phyloP scores from a whole-genome alignment of 1,140 invertebrate species.

The Drosophila bifasciata region DNA sequence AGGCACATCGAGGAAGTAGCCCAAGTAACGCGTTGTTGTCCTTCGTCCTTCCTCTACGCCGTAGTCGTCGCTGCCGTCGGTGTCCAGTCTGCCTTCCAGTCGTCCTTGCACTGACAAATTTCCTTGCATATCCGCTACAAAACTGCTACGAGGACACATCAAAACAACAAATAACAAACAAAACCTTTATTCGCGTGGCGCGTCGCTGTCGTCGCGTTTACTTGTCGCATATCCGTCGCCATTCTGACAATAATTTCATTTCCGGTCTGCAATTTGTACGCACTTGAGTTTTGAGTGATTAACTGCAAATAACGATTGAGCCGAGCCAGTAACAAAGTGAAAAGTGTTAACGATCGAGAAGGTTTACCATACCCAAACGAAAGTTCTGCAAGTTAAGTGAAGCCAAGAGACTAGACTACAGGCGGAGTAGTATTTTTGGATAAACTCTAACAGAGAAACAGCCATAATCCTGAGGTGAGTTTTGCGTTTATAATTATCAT shows the following conservation, averaged over 20 bases:
- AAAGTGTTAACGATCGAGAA: slow-evolving; percentile 21
- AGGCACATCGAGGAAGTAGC: slow-evolving; percentile 25
- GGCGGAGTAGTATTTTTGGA: slow-evolving; percentile 49
- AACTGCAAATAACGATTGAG: slow-evolving; percentile 16
- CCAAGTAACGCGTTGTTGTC: slow-evolving; percentile 47
- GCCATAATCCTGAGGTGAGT: slow-evolving; percentile 75
- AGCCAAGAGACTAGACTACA: background rate
- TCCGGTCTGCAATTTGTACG: slow-evolving; percentile 61
- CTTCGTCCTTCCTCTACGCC: slow-evolving; percentile 12
- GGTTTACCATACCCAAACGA: background rate
- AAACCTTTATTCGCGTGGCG: slow-evolving; percentile 62
- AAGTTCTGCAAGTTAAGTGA: background rate
- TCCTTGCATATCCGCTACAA: slow-evolving; percentile 70
- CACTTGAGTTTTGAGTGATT: slow-evolving; percentile 51
- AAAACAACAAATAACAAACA: slow-evolving; percentile 29
- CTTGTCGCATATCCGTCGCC: slow-evolving; percentile 73
- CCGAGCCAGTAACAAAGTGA: slow-evolving; percentile 17
- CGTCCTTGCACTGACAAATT: slow-evolving; percentile 74
- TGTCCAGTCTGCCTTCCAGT: slow-evolving; percentile 28
- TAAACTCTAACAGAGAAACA: slow-evolving; percentile 48
- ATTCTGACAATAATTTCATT: slow-evolving; percentile 70
- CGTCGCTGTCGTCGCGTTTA: slow-evolving; percentile 52
- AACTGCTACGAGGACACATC: slow-evolving; percentile 31
- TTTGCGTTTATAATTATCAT: background rate
- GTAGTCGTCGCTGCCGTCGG: slow-evolving; percentile 30